Conservation (phyloP, 2,888 invertebrate species). For the Heterodera filipjevi region DNA sequence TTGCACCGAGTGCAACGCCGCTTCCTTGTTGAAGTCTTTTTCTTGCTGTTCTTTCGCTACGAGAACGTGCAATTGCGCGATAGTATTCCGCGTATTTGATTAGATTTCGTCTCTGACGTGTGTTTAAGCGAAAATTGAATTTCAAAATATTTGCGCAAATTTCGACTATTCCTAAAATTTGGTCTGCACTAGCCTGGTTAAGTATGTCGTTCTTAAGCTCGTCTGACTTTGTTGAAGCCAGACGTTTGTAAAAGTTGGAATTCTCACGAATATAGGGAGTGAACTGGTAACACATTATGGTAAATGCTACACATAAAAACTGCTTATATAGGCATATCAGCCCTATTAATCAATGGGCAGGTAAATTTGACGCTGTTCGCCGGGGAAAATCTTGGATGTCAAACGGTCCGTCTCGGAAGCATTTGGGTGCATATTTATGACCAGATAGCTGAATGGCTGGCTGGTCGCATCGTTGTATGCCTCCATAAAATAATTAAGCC, state of each 20-base stretch:
- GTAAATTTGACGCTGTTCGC: conserved; percentile 16
- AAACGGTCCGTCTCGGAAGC: conserved; percentile 3
- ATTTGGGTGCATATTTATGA: conserved; percentile 28
- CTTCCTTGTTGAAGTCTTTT: neutral
- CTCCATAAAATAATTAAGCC: conserved; percentile 26
- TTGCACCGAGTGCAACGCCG: neutral
- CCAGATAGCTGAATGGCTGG: conserved; percentile 21
- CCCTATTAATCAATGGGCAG: neutral
- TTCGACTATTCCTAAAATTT: conserved; percentile 13
- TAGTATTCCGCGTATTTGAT: neutral
- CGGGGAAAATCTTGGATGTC: conserved; percentile 20
- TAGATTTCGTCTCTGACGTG: neutral
- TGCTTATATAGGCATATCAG: neutral
- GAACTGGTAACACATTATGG: neutral
- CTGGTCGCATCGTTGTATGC: conserved; percentile 20
- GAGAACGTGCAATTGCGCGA: neutral
- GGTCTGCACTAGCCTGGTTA: neutral
- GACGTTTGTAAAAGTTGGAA: neutral
- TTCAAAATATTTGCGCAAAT: conserved; percentile 20
- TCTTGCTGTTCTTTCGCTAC: neutral
- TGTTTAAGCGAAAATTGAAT: neutral
- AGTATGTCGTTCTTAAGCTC: neutral
- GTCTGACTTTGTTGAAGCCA: neutral
- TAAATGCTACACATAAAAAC: no score
- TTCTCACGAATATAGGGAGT: neutral